Conservation (phyloP, 2,888 invertebrate species). For the Tiphia femorata region DNA sequence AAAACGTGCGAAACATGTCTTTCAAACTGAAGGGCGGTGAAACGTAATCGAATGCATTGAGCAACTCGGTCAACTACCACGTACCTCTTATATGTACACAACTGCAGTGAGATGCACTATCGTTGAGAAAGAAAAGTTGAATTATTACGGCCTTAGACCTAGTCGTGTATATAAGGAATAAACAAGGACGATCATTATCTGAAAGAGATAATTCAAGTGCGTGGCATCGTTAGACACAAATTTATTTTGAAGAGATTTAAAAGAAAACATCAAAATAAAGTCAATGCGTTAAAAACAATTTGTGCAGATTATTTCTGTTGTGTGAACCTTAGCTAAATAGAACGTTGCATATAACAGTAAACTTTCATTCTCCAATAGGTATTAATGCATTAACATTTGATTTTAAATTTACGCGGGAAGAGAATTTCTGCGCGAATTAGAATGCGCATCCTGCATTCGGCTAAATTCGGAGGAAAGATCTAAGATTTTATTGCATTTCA, state of each 20-base stretch:
- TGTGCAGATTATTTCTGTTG: background rate
- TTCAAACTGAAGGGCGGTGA: background rate
- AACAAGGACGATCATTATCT: slow-evolving; percentile 55
- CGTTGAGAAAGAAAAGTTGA: slow-evolving; percentile 35
- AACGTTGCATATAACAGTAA: too few species aligned
- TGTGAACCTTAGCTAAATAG: too few species aligned
- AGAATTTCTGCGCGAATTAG: too few species aligned
- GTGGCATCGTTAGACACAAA: slow-evolving; percentile 68
- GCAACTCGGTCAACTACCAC: background rate
- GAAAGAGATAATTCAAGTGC: slow-evolving; percentile 62
- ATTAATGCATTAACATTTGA: too few species aligned
- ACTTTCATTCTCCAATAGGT: too few species aligned
- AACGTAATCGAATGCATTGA: background rate
- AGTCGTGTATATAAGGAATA: slow-evolving; percentile 66
- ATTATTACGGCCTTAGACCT: slow-evolving; percentile 66
- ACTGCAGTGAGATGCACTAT: slow-evolving; percentile 18
- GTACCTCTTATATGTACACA: slow-evolving; percentile 32
- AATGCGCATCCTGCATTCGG: too few species aligned
- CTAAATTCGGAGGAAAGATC: too few species aligned
- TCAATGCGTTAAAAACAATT: slow-evolving; percentile 61
- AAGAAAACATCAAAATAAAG: slow-evolving; percentile 64
- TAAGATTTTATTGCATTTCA: too few species aligned
- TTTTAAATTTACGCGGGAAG: too few species aligned
- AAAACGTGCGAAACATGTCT: background rate
- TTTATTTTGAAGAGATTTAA: slow-evolving; percentile 68